A percentile compares a stretch with the other conserved stretches of the same genome.
Conservation (phyloP, 1,140 invertebrate species). For the Mya arenaria region DNA sequence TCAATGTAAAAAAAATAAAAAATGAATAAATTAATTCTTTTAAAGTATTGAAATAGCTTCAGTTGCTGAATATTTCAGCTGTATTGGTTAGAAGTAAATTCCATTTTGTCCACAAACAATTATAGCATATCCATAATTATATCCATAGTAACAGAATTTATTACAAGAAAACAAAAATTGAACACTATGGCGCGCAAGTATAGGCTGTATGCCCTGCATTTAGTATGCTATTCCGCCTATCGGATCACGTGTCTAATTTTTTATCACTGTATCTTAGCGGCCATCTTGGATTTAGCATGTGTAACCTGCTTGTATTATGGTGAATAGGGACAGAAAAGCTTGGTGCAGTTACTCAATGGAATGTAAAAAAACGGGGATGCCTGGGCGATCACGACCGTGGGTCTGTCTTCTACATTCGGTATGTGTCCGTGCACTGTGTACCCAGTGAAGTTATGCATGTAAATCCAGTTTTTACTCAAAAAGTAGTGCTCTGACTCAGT, state of each 20-base stretch:
- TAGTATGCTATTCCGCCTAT: slow-evolving; percentile 46
- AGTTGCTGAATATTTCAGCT: too few relatives aligned
- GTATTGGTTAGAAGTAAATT: too few relatives aligned
- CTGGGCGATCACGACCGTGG: slow-evolving; percentile 33
- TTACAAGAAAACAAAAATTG: too few relatives aligned
- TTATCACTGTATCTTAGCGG: slow-evolving; percentile 40
- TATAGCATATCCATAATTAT: too few relatives aligned
- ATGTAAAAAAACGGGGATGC: slow-evolving; percentile 43
- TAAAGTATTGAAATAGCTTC: too few relatives aligned
- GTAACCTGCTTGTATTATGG: slow-evolving; percentile 17
- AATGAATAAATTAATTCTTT: too few relatives aligned
- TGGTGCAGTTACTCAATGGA: slow-evolving; percentile 6
- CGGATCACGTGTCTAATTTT: slow-evolving; percentile 44
- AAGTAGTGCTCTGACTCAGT: not conserved
- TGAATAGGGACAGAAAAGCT: slow-evolving; percentile 28
- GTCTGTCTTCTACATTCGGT: not conserved
- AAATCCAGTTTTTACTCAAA: not conserved
- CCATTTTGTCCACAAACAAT: too few relatives aligned
- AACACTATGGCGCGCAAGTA: too few relatives aligned
- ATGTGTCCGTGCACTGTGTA: not conserved
- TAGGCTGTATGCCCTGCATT: too few relatives aligned
- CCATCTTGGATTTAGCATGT: slow-evolving; percentile 54
- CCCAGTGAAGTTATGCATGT: not conserved
- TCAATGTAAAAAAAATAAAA: too few relatives aligned
- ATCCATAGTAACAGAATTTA: too few relatives aligned